Percentiles rank a stretch among this genome's conserved stretches.
Conservation (phyloP, 2,797 vertebrate species). For the Scleropages formosus region DNA sequence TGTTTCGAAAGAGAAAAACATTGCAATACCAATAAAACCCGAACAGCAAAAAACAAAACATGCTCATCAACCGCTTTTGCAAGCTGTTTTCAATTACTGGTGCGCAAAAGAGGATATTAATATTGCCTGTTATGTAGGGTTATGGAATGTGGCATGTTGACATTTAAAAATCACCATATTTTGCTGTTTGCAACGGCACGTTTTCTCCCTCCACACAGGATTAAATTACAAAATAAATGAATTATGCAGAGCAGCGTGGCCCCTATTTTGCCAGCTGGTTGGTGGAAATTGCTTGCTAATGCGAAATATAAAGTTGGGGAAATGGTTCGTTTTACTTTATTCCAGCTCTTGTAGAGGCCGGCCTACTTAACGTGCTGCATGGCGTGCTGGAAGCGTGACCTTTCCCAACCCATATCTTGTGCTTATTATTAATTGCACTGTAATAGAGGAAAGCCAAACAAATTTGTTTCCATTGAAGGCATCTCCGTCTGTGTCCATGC, state of each 20-base stretch:
- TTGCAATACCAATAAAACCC: conserved; percentile 48
- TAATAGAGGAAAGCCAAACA: conserved; percentile 98
- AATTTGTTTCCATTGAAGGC: conserved; percentile 98
- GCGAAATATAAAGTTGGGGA: conserved; percentile 76
- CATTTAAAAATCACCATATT: conserved; percentile 88
- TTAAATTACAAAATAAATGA: conserved; percentile 96
- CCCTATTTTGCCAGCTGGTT: conserved; percentile 75
- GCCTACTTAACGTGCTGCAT: conserved; percentile 63
- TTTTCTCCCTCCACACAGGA: conserved; percentile 75
- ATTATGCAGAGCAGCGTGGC: conserved; percentile 83
- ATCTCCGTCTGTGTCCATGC: conserved; percentile 96
- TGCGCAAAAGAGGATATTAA: conserved; percentile 31
- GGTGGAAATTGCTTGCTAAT: conserved; percentile 84
- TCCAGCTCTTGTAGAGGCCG: conserved; percentile 56
- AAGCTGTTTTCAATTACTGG: conserved; percentile 31
- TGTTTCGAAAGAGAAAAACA: conserved; percentile 52
- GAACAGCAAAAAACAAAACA: background rate
- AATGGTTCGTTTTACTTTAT: conserved; percentile 68
- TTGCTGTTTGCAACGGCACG: conserved; percentile 61
- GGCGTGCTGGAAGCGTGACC: conserved; percentile 77
- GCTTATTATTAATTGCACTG: conserved; percentile 97
- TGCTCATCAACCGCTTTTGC: conserved; percentile 22
- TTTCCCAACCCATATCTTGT: conserved; percentile 82
- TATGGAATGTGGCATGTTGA: conserved; percentile 73
- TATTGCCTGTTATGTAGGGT: conserved; percentile 67